Evolutionary conservation across 2,797 vertebrate genomes (phyloP).

Genomic region (Oryzias dopingdopingensis): DNA sequence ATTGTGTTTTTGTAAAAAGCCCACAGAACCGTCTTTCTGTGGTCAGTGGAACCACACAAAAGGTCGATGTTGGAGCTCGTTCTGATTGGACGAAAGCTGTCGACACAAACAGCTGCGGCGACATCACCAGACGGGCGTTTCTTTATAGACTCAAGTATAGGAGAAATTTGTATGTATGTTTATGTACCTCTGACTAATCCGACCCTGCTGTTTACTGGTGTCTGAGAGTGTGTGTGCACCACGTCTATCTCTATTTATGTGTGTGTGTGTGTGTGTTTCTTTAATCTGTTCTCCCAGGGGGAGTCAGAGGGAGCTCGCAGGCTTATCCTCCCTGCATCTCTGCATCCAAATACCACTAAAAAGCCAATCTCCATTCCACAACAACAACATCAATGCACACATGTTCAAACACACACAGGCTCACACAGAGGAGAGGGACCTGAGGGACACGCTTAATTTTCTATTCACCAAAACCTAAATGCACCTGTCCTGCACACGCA

Average conservation of each 20-base stretch:
- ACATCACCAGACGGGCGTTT: constrained; percentile 16
- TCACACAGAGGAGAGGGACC: constrained; percentile 26
- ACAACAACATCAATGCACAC: constrained; percentile 59
- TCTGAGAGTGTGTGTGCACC: constrained; percentile 26
- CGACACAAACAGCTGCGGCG: background rate
- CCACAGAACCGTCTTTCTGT: too few species aligned
- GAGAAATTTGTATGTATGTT: constrained; percentile 36
- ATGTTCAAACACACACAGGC: constrained; percentile 15
- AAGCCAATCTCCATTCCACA: constrained; percentile 77
- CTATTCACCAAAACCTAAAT: constrained; percentile 45
- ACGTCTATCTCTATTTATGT: constrained; percentile 27
- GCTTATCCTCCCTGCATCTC: constrained; percentile 76
- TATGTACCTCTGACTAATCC: constrained; percentile 59
- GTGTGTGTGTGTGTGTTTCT: constrained; percentile 47
- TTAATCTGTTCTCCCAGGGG: constrained; percentile 69
- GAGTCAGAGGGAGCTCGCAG: constrained; percentile 66
- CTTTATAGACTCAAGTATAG: constrained; percentile 35
- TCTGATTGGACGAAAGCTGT: background rate
- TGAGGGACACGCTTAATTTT: constrained; percentile 65
- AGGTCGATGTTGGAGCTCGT: too few species aligned
- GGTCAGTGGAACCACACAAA: too few species aligned
- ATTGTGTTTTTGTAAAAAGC: too few species aligned
- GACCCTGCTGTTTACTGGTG: constrained; percentile 56
- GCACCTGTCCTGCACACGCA: constrained; percentile 13
- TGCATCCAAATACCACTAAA: constrained; percentile 74